Base-by-base conservation (phyloP, 2,797 vertebrate genomes). In the Lindbergichthys nudifrons region DNA sequence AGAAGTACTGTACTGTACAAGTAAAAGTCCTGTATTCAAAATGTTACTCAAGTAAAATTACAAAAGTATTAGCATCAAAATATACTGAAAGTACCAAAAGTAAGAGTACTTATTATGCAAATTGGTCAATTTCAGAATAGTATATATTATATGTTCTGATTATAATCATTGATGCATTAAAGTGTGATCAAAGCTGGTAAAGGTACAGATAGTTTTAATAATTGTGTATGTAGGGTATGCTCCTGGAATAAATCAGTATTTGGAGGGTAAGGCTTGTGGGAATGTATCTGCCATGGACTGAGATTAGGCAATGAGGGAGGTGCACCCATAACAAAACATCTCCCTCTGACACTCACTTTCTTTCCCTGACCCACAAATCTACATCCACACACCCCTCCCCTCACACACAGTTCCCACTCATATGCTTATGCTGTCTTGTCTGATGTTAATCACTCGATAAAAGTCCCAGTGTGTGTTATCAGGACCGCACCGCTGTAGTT, bases 381-480 rank as follows among this genome's bases (percentile, higher is more conserved):
- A 32, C 56, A 46, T 68, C 47, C 65, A 57, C 46, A 68, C 13
- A 18, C 5, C 21, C 39, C 30, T 30, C 19, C 19, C 47, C 16
- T 14, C 57, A n/a, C 19, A 15, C 70, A 72, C 70, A 64, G 52
- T 70, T 76, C 70, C 63, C 73, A 74, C 59, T 76, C 63, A 1
- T 80, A 45, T 21, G 43, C 73, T 75, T 70, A 70, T 61, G 67
- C 69, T 74, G 65, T 79, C 82, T 86, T 65, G 66, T 75, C 69
- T 65, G 79, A 81, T 89, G 87, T 72, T 70, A 87, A 88, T 89
- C 65, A 80, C 82, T 64, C n/a, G 63, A 82, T 89, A 83, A 88
- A 65, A 65, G 82, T 65, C 84, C 79, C 79, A 67, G 70, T 77
- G 90, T 89, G 88, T 73, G 85, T 85, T 87, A 83, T 84, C 86